Evolutionary conservation across 2,797 vertebrate genomes (phyloP).

Genomic region (Macropodus opercularis): DNA sequence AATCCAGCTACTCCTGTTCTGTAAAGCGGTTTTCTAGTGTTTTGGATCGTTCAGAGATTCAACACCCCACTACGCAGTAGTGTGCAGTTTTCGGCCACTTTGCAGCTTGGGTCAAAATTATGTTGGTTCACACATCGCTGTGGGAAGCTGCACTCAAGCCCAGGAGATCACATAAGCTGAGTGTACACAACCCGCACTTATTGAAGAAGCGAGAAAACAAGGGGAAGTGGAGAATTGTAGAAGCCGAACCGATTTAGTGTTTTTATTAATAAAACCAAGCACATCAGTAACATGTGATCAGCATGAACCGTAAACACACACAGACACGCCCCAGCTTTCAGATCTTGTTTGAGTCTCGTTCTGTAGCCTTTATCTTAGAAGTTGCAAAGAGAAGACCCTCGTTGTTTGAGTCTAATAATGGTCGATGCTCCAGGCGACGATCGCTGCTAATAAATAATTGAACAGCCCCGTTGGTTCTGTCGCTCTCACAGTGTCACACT

Average conservation of each 20-base stretch:
- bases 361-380: too few species aligned
- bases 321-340: too few species aligned
- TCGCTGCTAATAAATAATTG: constrained; percentile 77
- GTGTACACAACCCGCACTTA: constrained; percentile 7
- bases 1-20: constrained; percentile 11
- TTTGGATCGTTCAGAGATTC: constrained; percentile 17
- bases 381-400: constrained; percentile 62
- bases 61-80: background rate
- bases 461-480: constrained; percentile 60
- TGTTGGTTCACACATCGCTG: constrained; percentile 10
- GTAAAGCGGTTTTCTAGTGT: constrained; percentile 9
- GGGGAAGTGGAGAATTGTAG: background rate
- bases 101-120: constrained; percentile 32
- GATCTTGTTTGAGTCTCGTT: too few species aligned
- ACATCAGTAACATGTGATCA: background rate
- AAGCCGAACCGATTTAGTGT: constrained; percentile 4
- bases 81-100: constrained; percentile 20
- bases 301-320: too few species aligned
- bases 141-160: constrained; percentile 7
- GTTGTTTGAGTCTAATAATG: constrained; percentile 73
- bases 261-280: constrained; percentile 11
- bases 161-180: constrained; percentile 20
- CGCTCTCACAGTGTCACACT: constrained; percentile 58
- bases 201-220: constrained; percentile 28
- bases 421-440: constrained; percentile 70